Evolutionary conservation across 1,140 invertebrate genomes (phyloP).

Genomic region (Anoplophora glabripennis): DNA sequence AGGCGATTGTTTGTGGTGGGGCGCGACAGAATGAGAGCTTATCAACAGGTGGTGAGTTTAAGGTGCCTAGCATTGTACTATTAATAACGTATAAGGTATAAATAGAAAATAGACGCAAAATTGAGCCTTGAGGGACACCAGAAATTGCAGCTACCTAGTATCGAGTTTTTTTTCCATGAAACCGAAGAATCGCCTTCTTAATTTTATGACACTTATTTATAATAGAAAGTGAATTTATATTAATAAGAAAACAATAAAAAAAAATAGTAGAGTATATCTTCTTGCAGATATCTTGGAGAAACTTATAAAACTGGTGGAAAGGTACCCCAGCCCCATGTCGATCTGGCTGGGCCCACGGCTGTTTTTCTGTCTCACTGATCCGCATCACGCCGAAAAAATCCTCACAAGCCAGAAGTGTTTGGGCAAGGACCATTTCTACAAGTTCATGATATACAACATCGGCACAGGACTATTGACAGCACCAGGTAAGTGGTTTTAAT

Average conservation of each 20-base stretch:
- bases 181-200: too few relatives aligned
- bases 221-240: too few relatives aligned
- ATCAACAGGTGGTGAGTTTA: too few relatives aligned
- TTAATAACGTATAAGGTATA: too few relatives aligned
- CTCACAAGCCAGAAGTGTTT: slow-evolving; percentile 1
- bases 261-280: neutral
- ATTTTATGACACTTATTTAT: too few relatives aligned
- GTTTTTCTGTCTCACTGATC: neutral
- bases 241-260: too few relatives aligned
- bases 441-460: neutral
- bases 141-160: too few relatives aligned
- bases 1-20: too few relatives aligned
- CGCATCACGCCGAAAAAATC: slow-evolving; percentile 13
- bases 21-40: too few relatives aligned
- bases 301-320: neutral
- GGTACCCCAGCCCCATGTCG: neutral
- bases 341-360: slow-evolving; percentile 8
- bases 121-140: too few relatives aligned
- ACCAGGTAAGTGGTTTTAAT: slow-evolving; percentile 1
- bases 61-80: too few relatives aligned
- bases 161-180: neutral
- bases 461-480: slow-evolving; percentile 3
- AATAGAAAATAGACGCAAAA: too few relatives aligned
- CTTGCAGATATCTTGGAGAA: slow-evolving; percentile 9
- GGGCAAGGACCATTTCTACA: slow-evolving; percentile 8